Evolutionary conservation across 2,113 vertebrate species (phyloP), one percentile per base, ranked within the genome.

Genomic region (Oreochromis aureus): DNA sequence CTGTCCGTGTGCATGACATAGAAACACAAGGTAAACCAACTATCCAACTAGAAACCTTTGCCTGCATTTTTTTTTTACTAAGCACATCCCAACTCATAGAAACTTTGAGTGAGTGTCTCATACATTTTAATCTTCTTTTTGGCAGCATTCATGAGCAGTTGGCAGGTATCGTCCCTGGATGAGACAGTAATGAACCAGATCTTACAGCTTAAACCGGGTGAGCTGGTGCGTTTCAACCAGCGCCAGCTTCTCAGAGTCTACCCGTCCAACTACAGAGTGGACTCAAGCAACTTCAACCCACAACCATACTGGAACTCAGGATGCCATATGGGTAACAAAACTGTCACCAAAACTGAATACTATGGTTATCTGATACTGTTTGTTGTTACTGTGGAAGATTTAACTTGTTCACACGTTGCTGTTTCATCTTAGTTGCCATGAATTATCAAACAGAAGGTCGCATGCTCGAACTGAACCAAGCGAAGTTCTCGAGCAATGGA

Each of bases 371-470:
- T 69, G 61, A 69, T 22, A 39, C 3, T 55, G 12, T 83, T 61
- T 61, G 2, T 19, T 51, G 71, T 51, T 51, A 30, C n/a, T 66
- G 9, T 11, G n/a, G 10, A 6, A 5, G 7, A 19, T 81, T 44
- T 80, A 6, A 86, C 83, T 86, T 18, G 1, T 73, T 4, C 24
- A 39, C 44, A 34, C 79, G 10, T 88, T 66, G 15, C 78, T 66
- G 5, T 89, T 83, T 84, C 9, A 46, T 92, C 86, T 76, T 78
- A 99, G 98, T 99, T 30, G 98, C 98, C 19, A 95, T 99, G 91
- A 99, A 99, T 95, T 99, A 99, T 93, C 98, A 99, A 92, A 98
- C 98, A 3, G 98, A 99, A 82, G 98, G 98, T 24, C 97, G 98
- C 6, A 98, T 98, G 97, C 97, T 99, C 51, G 98, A 99, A 87